A percentile compares a stretch with the other conserved stretches of the same genome.
phyloP scores from a whole-genome alignment of 2,888 invertebrate genomes.

The Rhimphoctona megacephalus region DNA sequence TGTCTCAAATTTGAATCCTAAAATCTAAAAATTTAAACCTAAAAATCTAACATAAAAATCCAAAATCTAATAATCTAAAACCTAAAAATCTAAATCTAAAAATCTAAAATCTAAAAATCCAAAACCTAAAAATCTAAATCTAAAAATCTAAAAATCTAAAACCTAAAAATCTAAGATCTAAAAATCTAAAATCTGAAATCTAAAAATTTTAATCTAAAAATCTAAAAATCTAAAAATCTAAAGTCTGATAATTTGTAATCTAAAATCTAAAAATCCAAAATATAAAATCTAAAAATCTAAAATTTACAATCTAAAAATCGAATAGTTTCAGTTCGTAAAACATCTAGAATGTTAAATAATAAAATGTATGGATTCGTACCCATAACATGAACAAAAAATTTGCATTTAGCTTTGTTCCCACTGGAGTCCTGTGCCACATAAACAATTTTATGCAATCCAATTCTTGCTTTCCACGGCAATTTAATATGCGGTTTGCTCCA shows the following conservation, averaged over 20 bases:
- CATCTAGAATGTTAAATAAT: too few species aligned
- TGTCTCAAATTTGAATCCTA: not conserved
- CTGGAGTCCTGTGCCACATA: slow-evolving; percentile 88
- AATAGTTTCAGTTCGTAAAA: too few species aligned
- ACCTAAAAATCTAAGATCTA: not conserved
- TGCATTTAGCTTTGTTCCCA: slow-evolving; percentile 88
- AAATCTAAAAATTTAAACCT: not conserved
- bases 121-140: not conserved
- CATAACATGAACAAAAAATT: slow-evolving; percentile 86
- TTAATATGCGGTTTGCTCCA: slow-evolving; percentile 87
- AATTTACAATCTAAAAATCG: too few species aligned
- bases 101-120: not conserved
- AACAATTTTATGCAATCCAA: slow-evolving; percentile 87
- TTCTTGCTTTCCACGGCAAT: slow-evolving; percentile 86
- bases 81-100: not conserved
- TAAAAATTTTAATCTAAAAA: not conserved
- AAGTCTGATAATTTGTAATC: not conserved
- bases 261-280: not conserved
- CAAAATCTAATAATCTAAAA: not conserved
- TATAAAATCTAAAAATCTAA: too few species aligned
- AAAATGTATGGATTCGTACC: slow-evolving; percentile 81
- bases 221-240: not conserved
- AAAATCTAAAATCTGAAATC: not conserved
- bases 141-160: not conserved
- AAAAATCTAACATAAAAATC: not conserved